These are phyloP conservation scores for Scolanthus callimorphus DNA, from an alignment of 92 coral and sea anemone species.

Conservation along the genomic window DNA sequence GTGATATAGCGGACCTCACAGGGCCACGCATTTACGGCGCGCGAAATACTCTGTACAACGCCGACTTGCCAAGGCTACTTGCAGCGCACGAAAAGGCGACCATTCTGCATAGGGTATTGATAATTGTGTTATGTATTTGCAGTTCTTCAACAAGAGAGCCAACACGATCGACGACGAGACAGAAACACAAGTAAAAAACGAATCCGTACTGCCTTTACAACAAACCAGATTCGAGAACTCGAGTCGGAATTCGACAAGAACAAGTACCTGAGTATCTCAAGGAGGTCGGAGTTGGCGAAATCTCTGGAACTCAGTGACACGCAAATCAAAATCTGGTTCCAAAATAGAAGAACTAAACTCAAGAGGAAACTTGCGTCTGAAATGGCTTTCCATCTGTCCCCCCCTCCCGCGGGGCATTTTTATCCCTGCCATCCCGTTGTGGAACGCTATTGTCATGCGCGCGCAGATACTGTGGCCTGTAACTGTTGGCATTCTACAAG, in stretches of 20 bases:
- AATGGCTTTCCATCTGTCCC: conserved; percentile 62
- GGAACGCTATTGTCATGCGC: neutral
- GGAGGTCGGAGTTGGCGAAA: conserved; percentile 90
- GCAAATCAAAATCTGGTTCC: conserved; percentile 99
- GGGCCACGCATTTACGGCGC: no score
- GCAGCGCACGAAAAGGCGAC: no score
- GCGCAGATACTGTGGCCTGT: neutral
- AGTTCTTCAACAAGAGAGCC: no score
- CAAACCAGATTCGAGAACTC: conserved; percentile 84
- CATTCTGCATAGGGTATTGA: no score
- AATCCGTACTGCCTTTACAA: conserved; percentile 93
- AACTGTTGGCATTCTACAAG: neutral
- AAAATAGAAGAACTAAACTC: conserved; percentile 94
- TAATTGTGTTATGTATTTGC: no score
- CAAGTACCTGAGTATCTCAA: conserved; percentile 84
- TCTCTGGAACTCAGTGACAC: conserved; percentile 83
- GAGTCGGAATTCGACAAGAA: conserved; percentile 84
- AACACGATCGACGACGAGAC: conserved; percentile 6
- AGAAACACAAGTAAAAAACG: conserved; percentile 53
- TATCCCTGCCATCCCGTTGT: conserved; percentile 48
- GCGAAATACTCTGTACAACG: no score
- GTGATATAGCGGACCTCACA: no score
- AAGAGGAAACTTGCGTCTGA: conserved; percentile 91
- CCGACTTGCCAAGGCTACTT: no score
- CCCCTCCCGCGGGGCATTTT: conserved; percentile 36